phyloP scores from a whole-genome alignment of 2,113 vertebrate species.

The Turdus rufiventris region DNA sequence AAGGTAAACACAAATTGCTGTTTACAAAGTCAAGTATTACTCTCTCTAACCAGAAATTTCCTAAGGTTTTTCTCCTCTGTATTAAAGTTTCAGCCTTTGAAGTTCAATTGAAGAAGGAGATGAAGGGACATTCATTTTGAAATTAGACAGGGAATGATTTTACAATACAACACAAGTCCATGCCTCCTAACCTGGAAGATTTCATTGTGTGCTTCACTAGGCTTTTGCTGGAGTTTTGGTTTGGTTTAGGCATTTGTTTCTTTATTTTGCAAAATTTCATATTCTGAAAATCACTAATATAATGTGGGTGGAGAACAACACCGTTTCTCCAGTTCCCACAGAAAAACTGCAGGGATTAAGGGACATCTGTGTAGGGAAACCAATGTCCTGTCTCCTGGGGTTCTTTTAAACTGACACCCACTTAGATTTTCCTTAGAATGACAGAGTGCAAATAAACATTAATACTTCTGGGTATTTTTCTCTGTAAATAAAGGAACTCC shows the following conservation, averaged over 20 bases:
- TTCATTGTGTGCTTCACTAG: not conserved
- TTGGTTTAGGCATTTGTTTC: not conserved
- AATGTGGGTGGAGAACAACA: not conserved
- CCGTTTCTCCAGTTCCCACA: not conserved
- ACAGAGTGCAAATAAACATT: not conserved
- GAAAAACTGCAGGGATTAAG: not conserved
- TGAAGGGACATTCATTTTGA: not conserved
- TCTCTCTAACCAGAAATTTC: not conserved
- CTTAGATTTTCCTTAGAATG: not conserved
- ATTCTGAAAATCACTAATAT: not conserved
- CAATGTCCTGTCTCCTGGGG: not conserved
- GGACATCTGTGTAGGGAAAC: not conserved
- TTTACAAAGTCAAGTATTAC: not conserved
- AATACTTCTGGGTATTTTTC: not conserved
- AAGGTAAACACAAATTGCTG: not conserved
- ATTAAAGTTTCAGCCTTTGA: not conserved
- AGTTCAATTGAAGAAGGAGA: not conserved
- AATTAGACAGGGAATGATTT: not conserved
- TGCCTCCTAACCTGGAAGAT: not conserved
- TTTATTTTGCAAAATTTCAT: not conserved
- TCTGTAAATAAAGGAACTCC: slow-evolving; percentile 28
- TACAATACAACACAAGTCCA: not conserved
- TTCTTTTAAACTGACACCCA: not conserved
- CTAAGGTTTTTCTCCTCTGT: not conserved
- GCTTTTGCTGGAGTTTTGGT: not conserved